Evolutionary conservation across 2,113 vertebrate genomes (phyloP).

Genomic region (Beaufortia kweichowensis): DNA sequence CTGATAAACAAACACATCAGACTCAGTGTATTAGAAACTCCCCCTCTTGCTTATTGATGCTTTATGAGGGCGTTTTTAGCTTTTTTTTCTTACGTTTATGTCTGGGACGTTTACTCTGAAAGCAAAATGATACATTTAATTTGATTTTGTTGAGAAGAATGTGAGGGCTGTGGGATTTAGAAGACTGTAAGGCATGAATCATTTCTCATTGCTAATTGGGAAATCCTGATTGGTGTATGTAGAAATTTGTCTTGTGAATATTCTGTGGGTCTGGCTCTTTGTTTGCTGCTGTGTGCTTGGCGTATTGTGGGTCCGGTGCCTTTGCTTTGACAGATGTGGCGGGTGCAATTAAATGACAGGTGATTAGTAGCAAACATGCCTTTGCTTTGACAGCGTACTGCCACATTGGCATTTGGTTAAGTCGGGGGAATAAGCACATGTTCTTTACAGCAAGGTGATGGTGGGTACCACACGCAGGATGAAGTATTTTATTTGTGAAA

Average conservation of each 20-base stretch:
- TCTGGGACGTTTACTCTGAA: conserved; percentile 5
- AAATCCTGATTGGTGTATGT: background rate
- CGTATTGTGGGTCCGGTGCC: background rate
- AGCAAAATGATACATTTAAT: conserved; percentile 24
- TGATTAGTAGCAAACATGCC: conserved; percentile 94
- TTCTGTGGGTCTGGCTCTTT: background rate
- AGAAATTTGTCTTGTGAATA: background rate
- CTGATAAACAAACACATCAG: conserved; percentile 56
- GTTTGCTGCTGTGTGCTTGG: background rate
- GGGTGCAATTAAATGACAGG: conserved; percentile 92
- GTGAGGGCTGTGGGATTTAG: background rate
- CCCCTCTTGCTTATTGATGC: conserved; percentile 20
- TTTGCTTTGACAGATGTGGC: conserved; percentile 82
- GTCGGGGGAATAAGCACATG: conserved; percentile 66
- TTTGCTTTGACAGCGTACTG: conserved; percentile 85
- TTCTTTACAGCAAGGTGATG: background rate
- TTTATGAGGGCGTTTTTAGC: conserved; percentile 41
- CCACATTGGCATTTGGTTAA: conserved; percentile 84
- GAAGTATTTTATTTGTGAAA: no score
- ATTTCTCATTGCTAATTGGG: background rate
- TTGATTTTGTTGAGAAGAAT: conserved; percentile 1
- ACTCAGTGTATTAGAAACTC: conserved; percentile 32
- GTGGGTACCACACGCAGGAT: background rate
- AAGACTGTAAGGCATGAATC: conserved; percentile 16
- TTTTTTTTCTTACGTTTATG: conserved; percentile 12